Evolutionary conservation across 2,113 vertebrate species (phyloP).

Genomic region (Raja brachyura): DNA sequence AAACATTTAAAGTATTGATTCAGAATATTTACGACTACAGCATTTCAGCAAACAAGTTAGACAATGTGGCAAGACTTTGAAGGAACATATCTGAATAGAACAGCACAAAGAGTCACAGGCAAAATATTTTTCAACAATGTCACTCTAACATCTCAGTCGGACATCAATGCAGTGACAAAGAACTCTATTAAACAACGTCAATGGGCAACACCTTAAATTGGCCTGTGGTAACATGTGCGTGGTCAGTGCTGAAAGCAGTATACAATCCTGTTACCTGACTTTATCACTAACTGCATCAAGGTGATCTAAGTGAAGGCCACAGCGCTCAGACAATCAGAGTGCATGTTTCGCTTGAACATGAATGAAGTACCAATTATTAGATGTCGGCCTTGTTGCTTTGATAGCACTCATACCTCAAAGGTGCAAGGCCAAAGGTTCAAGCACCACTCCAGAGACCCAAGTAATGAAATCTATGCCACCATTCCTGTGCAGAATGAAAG

Average conservation of each 20-base stretch:
- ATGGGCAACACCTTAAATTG: background rate
- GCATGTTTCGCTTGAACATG: background rate
- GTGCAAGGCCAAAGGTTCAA: background rate
- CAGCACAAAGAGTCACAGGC: background rate
- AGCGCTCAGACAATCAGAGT: background rate
- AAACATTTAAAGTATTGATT: constrained; percentile 54
- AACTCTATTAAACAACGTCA: background rate
- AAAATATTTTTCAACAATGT: background rate
- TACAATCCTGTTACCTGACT: no score
- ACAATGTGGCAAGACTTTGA: background rate
- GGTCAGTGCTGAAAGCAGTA: background rate
- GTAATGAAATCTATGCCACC: background rate
- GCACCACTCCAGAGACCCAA: background rate
- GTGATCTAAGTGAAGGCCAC: background rate
- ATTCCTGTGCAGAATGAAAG: background rate
- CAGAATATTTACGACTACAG: constrained; percentile 46
- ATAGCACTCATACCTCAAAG: background rate
- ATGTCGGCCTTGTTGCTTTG: background rate
- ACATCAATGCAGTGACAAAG: background rate
- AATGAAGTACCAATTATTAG: background rate
- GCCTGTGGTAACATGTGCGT: background rate
- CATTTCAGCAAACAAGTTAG: constrained; percentile 49
- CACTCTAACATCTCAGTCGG: background rate
- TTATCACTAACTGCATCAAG: background rate
- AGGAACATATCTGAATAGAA: background rate